Percentiles rank a stretch among this genome's conserved stretches.
phyloP scores from a whole-genome alignment of 2,797 vertebrate species.

The Orestias chungarensis region DNA sequence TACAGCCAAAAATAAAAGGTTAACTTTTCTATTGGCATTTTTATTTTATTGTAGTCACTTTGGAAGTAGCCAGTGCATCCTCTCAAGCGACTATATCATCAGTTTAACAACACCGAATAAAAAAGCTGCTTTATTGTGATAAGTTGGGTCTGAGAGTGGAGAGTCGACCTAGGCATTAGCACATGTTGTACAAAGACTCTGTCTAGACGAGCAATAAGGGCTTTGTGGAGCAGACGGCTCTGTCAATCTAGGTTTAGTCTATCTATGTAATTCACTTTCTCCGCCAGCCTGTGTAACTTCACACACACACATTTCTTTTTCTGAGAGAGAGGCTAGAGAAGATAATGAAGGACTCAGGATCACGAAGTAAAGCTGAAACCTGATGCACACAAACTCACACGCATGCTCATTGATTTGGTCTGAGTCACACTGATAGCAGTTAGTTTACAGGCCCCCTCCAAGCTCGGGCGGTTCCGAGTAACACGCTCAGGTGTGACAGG shows the following conservation, averaged over 20 bases:
- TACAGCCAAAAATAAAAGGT: background rate
- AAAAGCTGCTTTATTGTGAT: background rate
- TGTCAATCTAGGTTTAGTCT: slow-evolving; percentile 23
- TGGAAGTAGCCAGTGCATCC: background rate
- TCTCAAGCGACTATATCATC: background rate
- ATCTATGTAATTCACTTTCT: slow-evolving; percentile 23
- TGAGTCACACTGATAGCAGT: slow-evolving; percentile 26
- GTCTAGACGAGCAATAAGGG: slow-evolving; percentile 43
- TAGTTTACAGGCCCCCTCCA: background rate
- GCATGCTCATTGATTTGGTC: slow-evolving; percentile 23
- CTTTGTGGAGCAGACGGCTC: background rate
- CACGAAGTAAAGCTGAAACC: slow-evolving; percentile 27
- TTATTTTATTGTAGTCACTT: background rate
- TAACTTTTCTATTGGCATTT: background rate
- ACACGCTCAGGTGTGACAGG: slow-evolving; percentile 6
- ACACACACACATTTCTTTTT: background rate
- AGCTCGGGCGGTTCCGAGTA: background rate
- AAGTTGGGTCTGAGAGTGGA: background rate
- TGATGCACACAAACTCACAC: slow-evolving; percentile 8
- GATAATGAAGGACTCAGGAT: slow-evolving; percentile 29
- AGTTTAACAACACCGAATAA: background rate
- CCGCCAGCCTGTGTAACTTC: slow-evolving; percentile 1
- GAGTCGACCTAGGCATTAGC: slow-evolving; percentile 13
- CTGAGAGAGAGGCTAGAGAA: slow-evolving; percentile 34
- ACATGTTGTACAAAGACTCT: slow-evolving; percentile 18